phyloP scores from a whole-genome alignment of 2,888 invertebrate genomes.

The Euzophera pinguis region DNA sequence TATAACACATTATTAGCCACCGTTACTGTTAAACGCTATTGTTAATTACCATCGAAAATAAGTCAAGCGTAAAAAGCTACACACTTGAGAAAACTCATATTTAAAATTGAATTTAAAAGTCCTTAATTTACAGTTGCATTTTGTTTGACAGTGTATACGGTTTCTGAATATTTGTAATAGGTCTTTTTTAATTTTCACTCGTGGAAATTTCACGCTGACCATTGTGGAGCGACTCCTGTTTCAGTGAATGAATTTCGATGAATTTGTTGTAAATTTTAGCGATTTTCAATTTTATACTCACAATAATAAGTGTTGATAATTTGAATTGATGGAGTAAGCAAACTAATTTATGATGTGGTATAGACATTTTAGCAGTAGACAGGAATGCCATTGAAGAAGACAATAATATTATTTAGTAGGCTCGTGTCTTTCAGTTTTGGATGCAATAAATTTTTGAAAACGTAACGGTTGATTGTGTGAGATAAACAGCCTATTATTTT shows the following conservation, averaged over 20 bases:
- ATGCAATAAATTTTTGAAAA: constrained; percentile 3
- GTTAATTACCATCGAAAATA: constrained; percentile 37
- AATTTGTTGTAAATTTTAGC: constrained; percentile 7
- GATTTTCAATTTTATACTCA: constrained; percentile 28
- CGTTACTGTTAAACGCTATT: constrained; percentile 29
- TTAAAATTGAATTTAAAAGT: constrained; percentile 16
- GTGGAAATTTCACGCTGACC: constrained; percentile 53
- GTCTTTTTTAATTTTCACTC: constrained; percentile 52
- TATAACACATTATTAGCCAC: constrained; percentile 24
- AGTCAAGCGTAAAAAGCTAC: constrained; percentile 31
- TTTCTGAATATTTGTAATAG: constrained; percentile 41
- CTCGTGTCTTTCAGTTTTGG: not conserved
- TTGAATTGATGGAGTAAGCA: constrained; percentile 3
- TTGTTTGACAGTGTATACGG: not conserved
- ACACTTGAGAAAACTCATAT: constrained; percentile 7
- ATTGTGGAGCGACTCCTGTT: constrained; percentile 54
- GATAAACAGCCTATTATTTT: not conserved
- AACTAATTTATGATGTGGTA: constrained; percentile 33
- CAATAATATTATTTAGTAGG: constrained; percentile 11
- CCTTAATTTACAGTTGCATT: constrained; percentile 1
- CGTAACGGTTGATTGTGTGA: constrained; percentile 3
- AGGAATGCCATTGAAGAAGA: constrained; percentile 39
- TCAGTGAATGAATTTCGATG: constrained; percentile 41
- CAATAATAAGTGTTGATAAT: constrained; percentile 23
- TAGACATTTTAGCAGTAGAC: constrained; percentile 36